Conservation (phyloP, 2,888 invertebrate genomes). For the Euproctis similis region DNA sequence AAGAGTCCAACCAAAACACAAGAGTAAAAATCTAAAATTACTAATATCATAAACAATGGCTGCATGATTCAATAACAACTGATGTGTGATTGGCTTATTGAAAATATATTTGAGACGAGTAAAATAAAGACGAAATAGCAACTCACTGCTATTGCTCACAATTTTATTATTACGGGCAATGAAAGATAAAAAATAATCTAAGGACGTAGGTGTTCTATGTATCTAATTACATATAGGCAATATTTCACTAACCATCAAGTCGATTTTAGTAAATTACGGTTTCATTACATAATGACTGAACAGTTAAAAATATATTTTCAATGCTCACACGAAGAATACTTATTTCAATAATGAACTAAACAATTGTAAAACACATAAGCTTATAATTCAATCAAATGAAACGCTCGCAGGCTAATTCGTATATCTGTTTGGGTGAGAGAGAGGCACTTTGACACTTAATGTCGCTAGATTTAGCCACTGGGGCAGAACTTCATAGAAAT, state of each 20-base stretch:
- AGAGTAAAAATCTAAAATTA: constrained; percentile 18
- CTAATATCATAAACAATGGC: constrained; percentile 19
- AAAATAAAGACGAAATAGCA: too few relatives aligned
- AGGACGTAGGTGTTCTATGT: too few relatives aligned
- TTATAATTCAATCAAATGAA: constrained; percentile 21
- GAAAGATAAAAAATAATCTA: too few relatives aligned
- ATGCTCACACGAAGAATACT: constrained; percentile 14
- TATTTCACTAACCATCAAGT: too few relatives aligned
- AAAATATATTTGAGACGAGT: constrained; percentile 8
- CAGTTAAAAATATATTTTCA: constrained; percentile 10
- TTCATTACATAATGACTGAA: too few relatives aligned
- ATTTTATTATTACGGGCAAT: too few relatives aligned
- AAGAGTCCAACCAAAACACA: constrained; percentile 22
- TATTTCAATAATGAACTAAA: constrained; percentile 16
- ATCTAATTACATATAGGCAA: too few relatives aligned
- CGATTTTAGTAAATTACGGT: too few relatives aligned
- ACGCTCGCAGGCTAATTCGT: constrained; percentile 32
- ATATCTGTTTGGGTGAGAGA: constrained; percentile 35
- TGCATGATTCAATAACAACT: constrained; percentile 9
- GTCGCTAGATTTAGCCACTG: too few relatives aligned
- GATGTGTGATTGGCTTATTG: constrained; percentile 1
- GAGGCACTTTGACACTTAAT: too few relatives aligned
- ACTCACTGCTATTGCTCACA: too few relatives aligned
- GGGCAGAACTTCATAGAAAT: too few relatives aligned
- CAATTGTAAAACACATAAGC: constrained; percentile 31